Evolutionary conservation across 2,888 invertebrate species (phyloP).

Genomic region (Hemaris fuciformis): DNA sequence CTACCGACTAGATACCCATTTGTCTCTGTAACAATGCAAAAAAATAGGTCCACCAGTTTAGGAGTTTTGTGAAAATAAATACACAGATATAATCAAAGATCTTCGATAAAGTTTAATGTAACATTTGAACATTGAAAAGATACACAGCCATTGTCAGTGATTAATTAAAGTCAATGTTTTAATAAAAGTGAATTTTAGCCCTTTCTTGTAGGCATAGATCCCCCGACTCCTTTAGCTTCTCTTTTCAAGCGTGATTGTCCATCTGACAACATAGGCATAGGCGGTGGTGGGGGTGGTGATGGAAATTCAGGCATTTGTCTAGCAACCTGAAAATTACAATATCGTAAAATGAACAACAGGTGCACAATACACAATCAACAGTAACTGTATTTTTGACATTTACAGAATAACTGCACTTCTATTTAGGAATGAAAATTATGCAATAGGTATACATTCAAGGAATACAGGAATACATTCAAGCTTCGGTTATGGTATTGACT

Average conservation of each 20-base stretch:
- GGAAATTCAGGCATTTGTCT: slow-evolving; percentile 43
- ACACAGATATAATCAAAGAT: background rate
- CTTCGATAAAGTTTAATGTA: background rate
- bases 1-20: too few relatives aligned
- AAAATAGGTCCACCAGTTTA: background rate
- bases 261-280: slow-evolving; percentile 23
- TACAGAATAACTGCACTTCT: too few relatives aligned
- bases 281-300: slow-evolving; percentile 28
- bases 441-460: too few relatives aligned
- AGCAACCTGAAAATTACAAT: slow-evolving; percentile 41
- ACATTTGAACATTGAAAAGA: background rate
- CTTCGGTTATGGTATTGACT: too few relatives aligned
- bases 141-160: background rate
- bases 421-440: too few relatives aligned
- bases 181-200: slow-evolving; percentile 41
- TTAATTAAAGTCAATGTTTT: background rate
- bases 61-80: background rate
- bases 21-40: background rate
- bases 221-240: slow-evolving; percentile 65
- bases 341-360: slow-evolving; percentile 11
- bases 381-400: too few relatives aligned
- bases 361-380: too few relatives aligned
- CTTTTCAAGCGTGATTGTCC: slow-evolving; percentile 39
- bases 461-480: too few relatives aligned
- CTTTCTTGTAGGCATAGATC: slow-evolving; percentile 67